Percentiles rank a stretch among this genome's conserved stretches.
phyloP scores from a whole-genome alignment of 2,888 invertebrate genomes.

The Lasiommata megera region DNA sequence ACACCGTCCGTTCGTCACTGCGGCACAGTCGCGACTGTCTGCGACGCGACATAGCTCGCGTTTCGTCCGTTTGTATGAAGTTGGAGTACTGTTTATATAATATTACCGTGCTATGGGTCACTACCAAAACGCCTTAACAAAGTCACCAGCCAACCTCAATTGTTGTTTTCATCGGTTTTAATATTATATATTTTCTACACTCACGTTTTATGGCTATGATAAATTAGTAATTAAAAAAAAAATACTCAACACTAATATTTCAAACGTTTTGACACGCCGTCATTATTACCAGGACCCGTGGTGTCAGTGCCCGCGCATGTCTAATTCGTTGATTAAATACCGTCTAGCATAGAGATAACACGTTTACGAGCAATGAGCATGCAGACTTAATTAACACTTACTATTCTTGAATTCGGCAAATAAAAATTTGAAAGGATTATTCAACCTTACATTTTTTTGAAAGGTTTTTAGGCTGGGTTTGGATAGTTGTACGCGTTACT shows the following conservation, averaged over 20 bases:
- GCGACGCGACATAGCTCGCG: too few relatives aligned
- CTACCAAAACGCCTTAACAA: too few relatives aligned
- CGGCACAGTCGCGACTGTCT: too few relatives aligned
- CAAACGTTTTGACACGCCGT: slow-evolving; percentile 22
- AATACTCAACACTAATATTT: slow-evolving; percentile 17
- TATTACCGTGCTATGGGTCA: too few relatives aligned
- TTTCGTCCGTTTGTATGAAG: too few relatives aligned
- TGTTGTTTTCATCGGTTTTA: slow-evolving; percentile 3
- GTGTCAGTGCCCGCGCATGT: slow-evolving; percentile 35
- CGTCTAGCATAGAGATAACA: slow-evolving; percentile 30
- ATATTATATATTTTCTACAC: slow-evolving; percentile 9
- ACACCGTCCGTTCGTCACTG: too few relatives aligned
- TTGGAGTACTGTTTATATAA: too few relatives aligned
- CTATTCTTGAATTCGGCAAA: slow-evolving; percentile 5
- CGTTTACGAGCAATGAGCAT: slow-evolving; percentile 15
- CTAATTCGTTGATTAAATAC: slow-evolving; percentile 34
- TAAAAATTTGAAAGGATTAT: background rate
- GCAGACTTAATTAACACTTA: slow-evolving; percentile 17
- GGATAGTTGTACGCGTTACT: too few relatives aligned
- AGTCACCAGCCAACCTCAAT: too few relatives aligned
- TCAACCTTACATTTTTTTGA: background rate
- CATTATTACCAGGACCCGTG: slow-evolving; percentile 24
- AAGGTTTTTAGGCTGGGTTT: background rate
- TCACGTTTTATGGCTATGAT: slow-evolving; percentile 13
- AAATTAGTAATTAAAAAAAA: slow-evolving; percentile 22